phyloP scores from a whole-genome alignment of 2,113 vertebrate genomes.

The Perca schrenkii region DNA sequence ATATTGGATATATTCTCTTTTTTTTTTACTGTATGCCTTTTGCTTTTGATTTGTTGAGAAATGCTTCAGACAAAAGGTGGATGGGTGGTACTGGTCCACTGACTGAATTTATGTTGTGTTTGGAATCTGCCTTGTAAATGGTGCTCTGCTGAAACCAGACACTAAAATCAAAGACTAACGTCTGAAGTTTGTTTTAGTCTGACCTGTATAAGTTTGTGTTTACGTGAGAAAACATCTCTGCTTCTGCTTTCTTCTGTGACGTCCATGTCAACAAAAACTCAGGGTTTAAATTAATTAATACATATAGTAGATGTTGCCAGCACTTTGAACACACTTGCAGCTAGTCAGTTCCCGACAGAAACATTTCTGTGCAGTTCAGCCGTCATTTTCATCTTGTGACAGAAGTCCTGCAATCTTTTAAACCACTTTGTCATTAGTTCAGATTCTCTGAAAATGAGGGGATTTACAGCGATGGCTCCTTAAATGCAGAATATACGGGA shows the following conservation, averaged over 20 bases:
- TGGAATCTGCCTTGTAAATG: background rate
- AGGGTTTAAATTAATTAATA: constrained; percentile 33
- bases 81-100: background rate
- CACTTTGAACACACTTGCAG: background rate
- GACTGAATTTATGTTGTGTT: constrained; percentile 12
- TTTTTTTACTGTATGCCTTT: background rate
- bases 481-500: constrained; percentile 29
- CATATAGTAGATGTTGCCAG: background rate
- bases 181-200: constrained; percentile 40
- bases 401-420: constrained; percentile 62
- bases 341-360: constrained; percentile 1
- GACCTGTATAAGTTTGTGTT: constrained; percentile 37
- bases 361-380: constrained; percentile 33
- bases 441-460: constrained; percentile 57
- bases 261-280: constrained; percentile 8
- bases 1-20: background rate
- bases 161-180: constrained; percentile 36
- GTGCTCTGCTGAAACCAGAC: background rate
- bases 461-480: constrained; percentile 48
- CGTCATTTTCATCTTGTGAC: constrained; percentile 49
- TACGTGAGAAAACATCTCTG: constrained; percentile 34
- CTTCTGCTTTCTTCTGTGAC: constrained; percentile 14
- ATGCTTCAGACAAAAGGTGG: background rate
- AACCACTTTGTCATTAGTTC: constrained; percentile 63
- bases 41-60: background rate